Evolutionary conservation across 2,797 vertebrate species (phyloP).

Genomic region (Sebastes wilsoni): DNA sequence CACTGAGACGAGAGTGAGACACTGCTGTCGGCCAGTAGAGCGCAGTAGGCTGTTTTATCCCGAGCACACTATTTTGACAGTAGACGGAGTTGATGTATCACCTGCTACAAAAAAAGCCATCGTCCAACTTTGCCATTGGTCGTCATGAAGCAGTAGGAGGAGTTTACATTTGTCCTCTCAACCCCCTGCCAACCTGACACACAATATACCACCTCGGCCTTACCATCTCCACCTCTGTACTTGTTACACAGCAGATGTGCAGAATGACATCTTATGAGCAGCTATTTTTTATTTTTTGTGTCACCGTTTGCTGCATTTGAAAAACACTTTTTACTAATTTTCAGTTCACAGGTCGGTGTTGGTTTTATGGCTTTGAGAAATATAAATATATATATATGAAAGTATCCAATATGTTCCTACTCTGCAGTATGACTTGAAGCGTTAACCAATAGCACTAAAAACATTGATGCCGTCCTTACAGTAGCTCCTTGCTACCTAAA

Average conservation of each 20-base stretch:
- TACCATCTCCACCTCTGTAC: conserved; percentile 45
- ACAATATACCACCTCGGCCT: conserved; percentile 56
- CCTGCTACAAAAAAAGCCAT: conserved; percentile 17
- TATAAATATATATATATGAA: not conserved
- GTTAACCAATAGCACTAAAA: not conserved
- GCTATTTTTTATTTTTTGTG: conserved; percentile 1
- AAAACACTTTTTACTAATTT: not conserved
- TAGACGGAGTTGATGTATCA: conserved; percentile 9
- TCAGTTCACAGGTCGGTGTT: not conserved
- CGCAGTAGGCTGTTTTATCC: conserved; percentile 3
- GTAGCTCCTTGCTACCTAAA: not conserved
- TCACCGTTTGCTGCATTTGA: conserved; percentile 1
- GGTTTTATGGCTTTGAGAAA: conserved; percentile 16
- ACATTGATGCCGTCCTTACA: not conserved
- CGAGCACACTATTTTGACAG: conserved; percentile 4
- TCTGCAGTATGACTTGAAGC: conserved; percentile 16
- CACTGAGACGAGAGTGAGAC: conserved; percentile 22
- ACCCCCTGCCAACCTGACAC: not conserved
- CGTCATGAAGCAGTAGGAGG: conserved; percentile 19
- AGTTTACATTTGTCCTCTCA: not conserved
- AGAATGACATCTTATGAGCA: conserved; percentile 18
- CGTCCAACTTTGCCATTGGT: conserved; percentile 14
- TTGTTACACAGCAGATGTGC: not conserved
- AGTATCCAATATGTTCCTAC: not conserved
- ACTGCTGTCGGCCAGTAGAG: not conserved